Percentiles rank a stretch among this genome's conserved stretches.
Conservation (phyloP, 2,113 vertebrate genomes). For the Osmerus mordax region DNA sequence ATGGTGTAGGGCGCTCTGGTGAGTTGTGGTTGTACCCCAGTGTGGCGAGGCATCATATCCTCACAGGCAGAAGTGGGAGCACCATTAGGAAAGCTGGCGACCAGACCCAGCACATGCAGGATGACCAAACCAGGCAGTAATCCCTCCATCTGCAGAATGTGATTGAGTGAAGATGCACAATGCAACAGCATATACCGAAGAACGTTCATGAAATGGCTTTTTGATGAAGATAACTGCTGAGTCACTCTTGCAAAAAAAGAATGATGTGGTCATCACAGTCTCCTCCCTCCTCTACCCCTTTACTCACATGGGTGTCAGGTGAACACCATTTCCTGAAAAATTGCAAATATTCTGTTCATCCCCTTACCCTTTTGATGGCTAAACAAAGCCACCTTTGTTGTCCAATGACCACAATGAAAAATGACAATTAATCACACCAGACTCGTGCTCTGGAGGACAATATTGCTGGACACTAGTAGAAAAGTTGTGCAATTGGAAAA, state of each 20-base stretch:
- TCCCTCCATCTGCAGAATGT: not conserved
- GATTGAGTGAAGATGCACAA: not conserved
- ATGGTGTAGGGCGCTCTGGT: slow-evolving; percentile 39
- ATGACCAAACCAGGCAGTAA: not conserved
- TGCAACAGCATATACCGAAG: not conserved
- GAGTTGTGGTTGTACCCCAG: slow-evolving; percentile 21
- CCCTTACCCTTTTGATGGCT: not conserved
- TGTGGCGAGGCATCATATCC: slow-evolving; percentile 40
- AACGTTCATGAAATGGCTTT: not conserved
- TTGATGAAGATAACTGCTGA: not conserved
- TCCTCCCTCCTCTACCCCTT: not conserved
- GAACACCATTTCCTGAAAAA: not conserved
- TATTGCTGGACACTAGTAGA: not conserved
- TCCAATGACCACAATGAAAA: not conserved
- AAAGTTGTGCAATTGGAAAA: not conserved
- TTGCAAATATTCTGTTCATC: not conserved
- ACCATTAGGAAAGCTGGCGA: slow-evolving; percentile 8
- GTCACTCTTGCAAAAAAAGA: slow-evolving; percentile 1
- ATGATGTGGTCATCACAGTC: not conserved
- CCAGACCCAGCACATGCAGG: slow-evolving; percentile 1
- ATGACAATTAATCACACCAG: not conserved
- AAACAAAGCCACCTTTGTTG: not conserved
- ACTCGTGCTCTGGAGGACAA: not conserved
- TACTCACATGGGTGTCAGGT: not conserved
- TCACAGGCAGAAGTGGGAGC: slow-evolving; percentile 37